Base-by-base conservation (phyloP, 2,113 vertebrate genomes). In the Brevimyrus niger region DNA sequence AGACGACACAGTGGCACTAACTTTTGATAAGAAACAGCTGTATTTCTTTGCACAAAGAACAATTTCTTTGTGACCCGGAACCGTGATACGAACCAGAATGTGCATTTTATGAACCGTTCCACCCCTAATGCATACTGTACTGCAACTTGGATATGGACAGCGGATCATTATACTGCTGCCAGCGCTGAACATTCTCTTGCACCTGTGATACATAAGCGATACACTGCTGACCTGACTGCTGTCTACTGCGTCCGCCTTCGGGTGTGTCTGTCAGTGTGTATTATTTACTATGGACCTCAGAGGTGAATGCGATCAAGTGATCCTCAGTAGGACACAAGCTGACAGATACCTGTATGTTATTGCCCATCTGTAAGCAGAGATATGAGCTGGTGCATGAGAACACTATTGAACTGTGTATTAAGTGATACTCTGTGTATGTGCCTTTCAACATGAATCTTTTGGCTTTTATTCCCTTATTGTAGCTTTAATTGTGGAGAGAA, bases 401-500 rank as follows among this genome's bases (percentile, higher is more conserved):
- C 1, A 6, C 9, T 69, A 31, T 27, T 69, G 27, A 80, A 38
- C 73, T 80, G 6, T 38, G 17, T 76, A 80, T 7, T 7, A 42
- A 7, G 13, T 19, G 17, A 17, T 3, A 42, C 0, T 80, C 35
- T 84, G 82, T 84, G 5, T 84, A 19, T 47, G 38, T 84, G 44
- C 17, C 42, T 84, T 44, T 47, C 8, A 84, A 84, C 10, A 19
- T 47, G 9, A 47, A 47, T 84, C 0, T 84, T 84, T 47, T 46
- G 42, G 7, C 2, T 46, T 44, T 19, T 47, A 11, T 44, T 42
- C 17, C 15, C 73, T 90, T 91, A 90, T 44, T 96, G 84, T 93
- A 99, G 98, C 95, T 99, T 99, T 95, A 99, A 99, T 94, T 99
- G 98, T 89, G 98, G 98, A 90, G 98, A 99, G 95, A 99, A 99